These are phyloP conservation scores for Chrysogorgia sp. DNA, from an alignment of 92 coral and sea anemone genomes.

Conservation along the genomic window DNA sequence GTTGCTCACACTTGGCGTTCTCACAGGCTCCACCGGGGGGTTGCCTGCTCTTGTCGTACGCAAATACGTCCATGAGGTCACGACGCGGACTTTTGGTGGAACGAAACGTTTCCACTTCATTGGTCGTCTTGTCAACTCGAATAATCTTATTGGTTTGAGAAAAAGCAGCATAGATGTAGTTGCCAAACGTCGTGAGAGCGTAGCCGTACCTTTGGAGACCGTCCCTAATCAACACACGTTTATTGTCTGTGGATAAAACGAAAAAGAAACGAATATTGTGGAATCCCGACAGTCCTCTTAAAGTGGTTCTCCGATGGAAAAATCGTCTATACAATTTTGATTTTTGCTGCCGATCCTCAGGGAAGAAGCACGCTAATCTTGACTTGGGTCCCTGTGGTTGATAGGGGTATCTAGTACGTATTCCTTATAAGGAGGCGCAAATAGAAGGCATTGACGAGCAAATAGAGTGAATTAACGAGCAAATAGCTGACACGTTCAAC, in stretches of 20 bases:
- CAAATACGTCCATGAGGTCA: slow-evolving; percentile 63
- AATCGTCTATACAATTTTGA: no score
- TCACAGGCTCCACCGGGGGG: slow-evolving; percentile 72
- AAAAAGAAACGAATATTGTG: no score
- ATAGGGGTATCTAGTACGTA: no score
- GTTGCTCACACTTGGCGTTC: slow-evolving; percentile 72
- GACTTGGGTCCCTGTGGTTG: no score
- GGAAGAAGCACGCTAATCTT: no score
- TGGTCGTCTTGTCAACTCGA: neutral
- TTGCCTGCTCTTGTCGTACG: slow-evolving; percentile 74
- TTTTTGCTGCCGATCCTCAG: no score
- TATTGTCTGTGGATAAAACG: slow-evolving; percentile 5
- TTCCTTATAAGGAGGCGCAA: no score
- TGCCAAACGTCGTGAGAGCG: slow-evolving; percentile 68
- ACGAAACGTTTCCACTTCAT: neutral
- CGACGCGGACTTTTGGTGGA: neutral
- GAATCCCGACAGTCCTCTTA: no score
- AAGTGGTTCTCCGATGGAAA: no score
- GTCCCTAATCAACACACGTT: neutral
- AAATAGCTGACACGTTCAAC: no score
- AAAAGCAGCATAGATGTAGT: slow-evolving; percentile 61
- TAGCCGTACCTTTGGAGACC: neutral
- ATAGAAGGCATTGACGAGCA: no score
- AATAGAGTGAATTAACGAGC: no score
- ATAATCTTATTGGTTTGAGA: neutral